Evolutionary conservation across 23 tunicate species (phyloP), one percentile per base, ranked within the genome.

Genomic region (Halocynthia aurantium): DNA sequence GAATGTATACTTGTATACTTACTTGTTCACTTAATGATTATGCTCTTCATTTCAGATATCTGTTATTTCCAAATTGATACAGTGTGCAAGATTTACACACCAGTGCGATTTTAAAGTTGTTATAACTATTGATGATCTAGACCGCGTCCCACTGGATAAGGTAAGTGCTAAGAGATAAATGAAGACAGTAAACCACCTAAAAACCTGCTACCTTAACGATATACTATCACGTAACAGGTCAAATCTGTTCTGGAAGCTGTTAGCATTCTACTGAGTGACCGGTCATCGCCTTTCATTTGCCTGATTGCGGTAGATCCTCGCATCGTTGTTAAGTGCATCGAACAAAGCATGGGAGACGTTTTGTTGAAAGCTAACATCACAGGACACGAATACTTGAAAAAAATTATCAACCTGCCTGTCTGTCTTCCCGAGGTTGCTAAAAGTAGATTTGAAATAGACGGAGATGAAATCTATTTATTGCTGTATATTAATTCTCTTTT

Each of bases 371-470:
- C 84, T 7, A 82, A 86, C 17, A 78, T 86, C 0, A 92, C 84
- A 44, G 98, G 98, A 8, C 88, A 92, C 75, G 98, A 92, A 52
- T 92, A 92, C 52, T 57, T 92, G 75, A 84, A 84, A 72, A 92
- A 92, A 65, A 86, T 92, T 19, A 92, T 92, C 71, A 92, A 92
- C 67, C 77, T 92, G 6, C 98, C 98, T 0, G 81, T 92, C 61
- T 92, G 98, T 51, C 54, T 92, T 21, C 98, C 98, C 8, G 92
- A 86, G 76, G 98, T 91, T 17, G 44, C 44, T 31, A 31, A 31
- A 31, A 31, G 44, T 31, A 31, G 44, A 31, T 31, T 31, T 31
- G 44, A 31, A 31, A 31, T 31, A 31, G 44, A 31, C 44, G 4
- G 4, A 31, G 44, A 31, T 31, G 44, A 31, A 31, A 0, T 31